A percentile compares a stretch with the other conserved stretches of the same genome.
Conservation (phyloP, 2,888 invertebrate genomes). For the Alitta virens region DNA sequence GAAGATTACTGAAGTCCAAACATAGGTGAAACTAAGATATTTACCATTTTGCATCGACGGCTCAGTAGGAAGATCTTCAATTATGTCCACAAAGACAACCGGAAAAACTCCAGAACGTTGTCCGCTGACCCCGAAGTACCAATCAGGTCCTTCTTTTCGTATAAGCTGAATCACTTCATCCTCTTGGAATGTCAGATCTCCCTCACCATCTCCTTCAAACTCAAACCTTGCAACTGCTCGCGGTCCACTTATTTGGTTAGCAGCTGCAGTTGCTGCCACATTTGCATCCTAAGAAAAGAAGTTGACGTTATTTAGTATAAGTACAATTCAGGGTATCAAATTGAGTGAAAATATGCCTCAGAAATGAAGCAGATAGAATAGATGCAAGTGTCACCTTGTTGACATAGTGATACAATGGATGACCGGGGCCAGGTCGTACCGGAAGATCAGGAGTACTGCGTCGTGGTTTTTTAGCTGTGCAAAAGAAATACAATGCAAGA, state of each 20-base stretch:
- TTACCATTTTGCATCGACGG: background rate
- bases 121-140: conserved; percentile 37
- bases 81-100: conserved; percentile 54
- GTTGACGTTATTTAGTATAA: no score
- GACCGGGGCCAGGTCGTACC: conserved; percentile 43
- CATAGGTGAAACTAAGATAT: no score
- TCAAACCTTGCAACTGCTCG: conserved; percentile 49
- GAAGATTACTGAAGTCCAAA: no score
- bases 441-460: conserved; percentile 35
- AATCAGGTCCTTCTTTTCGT: conserved; percentile 40
- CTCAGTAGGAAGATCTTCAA: conserved; percentile 21
- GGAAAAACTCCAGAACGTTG: conserved; percentile 53
- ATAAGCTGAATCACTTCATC: conserved; percentile 42
- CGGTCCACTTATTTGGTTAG: conserved; percentile 27
- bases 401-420: conserved; percentile 44
- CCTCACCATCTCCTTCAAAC: conserved; percentile 41
- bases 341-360: no score
- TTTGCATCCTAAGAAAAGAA: no score
- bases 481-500: no score
- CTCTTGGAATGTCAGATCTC: conserved; percentile 41
- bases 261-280: no score
- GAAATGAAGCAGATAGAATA: no score
- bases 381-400: conserved; percentile 48
- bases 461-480: background rate
- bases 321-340: no score